These are phyloP conservation scores for Calameuta filiformis DNA, from an alignment of 2,888 invertebrate species.

Conservation along the genomic window DNA sequence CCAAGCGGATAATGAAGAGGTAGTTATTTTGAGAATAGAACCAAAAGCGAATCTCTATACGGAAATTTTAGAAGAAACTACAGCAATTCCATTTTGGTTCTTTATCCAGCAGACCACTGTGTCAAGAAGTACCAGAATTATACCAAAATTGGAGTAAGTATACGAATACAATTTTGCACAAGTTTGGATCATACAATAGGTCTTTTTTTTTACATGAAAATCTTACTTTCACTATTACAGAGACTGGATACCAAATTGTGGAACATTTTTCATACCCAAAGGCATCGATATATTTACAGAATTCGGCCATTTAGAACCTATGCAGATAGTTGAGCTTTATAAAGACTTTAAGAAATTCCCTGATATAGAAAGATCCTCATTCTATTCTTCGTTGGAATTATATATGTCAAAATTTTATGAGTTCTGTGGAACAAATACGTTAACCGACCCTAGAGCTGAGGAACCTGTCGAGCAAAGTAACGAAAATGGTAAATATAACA, in stretches of 20 bases:
- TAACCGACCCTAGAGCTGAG: neutral
- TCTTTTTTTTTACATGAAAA: neutral
- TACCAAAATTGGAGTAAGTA: slow-evolving; percentile 81
- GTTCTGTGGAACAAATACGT: neutral
- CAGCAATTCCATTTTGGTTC: slow-evolving; percentile 70
- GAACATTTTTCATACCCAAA: slow-evolving; percentile 71
- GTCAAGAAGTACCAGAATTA: slow-evolving; percentile 72
- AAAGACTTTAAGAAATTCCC: slow-evolving; percentile 66
- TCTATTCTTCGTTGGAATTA: neutral
- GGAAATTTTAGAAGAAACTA: slow-evolving; percentile 28
- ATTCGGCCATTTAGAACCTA: slow-evolving; percentile 76
- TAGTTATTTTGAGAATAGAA: slow-evolving; percentile 76
- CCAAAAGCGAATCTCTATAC: slow-evolving; percentile 69
- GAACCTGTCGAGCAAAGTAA: neutral
- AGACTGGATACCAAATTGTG: slow-evolving; percentile 81
- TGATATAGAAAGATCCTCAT: slow-evolving; percentile 10
- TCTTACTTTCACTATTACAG: slow-evolving; percentile 57
- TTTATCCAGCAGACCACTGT: slow-evolving; percentile 76
- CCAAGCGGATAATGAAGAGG: slow-evolving; percentile 67
- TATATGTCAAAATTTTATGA: neutral
- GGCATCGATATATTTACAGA: slow-evolving; percentile 78
- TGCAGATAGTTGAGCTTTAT: slow-evolving; percentile 75
- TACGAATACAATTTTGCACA: neutral
- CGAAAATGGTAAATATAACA: neutral
- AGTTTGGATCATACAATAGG: neutral